Evolutionary conservation across 2,888 invertebrate genomes (phyloP), one percentile per base, ranked within the genome.

Genomic region (Dendrolimus pini): DNA sequence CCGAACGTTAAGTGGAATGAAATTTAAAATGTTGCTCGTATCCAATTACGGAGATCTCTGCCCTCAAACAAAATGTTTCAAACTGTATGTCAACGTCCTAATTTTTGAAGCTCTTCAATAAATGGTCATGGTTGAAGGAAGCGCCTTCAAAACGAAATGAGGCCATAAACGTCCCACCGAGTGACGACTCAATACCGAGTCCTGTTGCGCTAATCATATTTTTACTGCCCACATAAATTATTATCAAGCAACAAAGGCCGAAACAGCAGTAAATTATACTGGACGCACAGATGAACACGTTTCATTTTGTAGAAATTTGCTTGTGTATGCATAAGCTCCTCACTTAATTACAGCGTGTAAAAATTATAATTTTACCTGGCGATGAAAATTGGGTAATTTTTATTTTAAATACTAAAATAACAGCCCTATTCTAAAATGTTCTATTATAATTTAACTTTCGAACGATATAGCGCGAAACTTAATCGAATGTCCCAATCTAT

Each of bases 71-170:
- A 12, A 47, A 47, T 47, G 47, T 9, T 10, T 47, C 12, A 47
- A 10, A 47, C 12, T 8, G 47, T 47, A 47, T 8, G 47, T 8
- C 47, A 47, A 12, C 47, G 47, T 47, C 6, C 47, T 47, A 47
- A 12, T 47, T 9, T 8, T 47, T 10, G 47, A 59, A 70, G 85
- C 62, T 78, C 81, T 66, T 59, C 54, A 42, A 64, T 62, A 61
- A 63, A 59, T 78, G 79, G 79, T 81, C 75, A 81, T 76, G 82
- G 78, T 85, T 83, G 82, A 80, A 83, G 80, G 83, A 84, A 85
- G 78, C 77, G 77, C 78, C 80, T 74, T 80, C 79, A 75, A 84
- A 85, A 83, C 82, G 80, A 84, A 87, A 85, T 82, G 80, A 81
- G 81, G 78, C 77, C 80, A 82, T 88, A 87, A 86, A 87, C 78